Evolutionary conservation across 2,113 vertebrate species (phyloP).

Genomic region (Elaphurus davidianus): DNA sequence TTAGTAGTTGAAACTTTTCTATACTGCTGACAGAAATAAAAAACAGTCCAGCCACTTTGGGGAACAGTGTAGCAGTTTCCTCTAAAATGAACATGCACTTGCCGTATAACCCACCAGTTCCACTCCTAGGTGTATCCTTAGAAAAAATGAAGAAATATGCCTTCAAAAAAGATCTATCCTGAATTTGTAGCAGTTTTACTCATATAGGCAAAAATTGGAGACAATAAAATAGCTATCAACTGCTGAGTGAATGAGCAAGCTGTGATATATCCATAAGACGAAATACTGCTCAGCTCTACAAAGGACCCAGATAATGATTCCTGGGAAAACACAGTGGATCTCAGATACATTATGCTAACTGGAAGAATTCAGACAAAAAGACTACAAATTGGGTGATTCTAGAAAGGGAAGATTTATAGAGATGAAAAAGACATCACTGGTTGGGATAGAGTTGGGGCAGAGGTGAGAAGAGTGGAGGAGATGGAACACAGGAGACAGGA

Average conservation of each 20-base stretch:
- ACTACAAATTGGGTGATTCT: not conserved
- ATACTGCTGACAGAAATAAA: not conserved
- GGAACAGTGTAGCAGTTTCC: not conserved
- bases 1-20: not conserved
- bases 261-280: accelerated
- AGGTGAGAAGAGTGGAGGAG: not conserved
- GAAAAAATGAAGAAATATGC: not conserved
- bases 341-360: not conserved
- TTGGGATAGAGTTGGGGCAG: not conserved
- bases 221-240: not conserved
- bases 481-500: not conserved
- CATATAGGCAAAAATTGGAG: not conserved
- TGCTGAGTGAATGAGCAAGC: not conserved
- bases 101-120: not conserved
- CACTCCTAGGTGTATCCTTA: not conserved
- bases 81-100: not conserved
- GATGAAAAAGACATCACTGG: not conserved
- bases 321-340: not conserved
- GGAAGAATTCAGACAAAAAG: not conserved
- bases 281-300: not conserved
- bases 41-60: not conserved
- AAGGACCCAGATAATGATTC: not conserved
- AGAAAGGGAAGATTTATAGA: not conserved
- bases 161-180: not conserved
- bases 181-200: not conserved